A percentile compares a stretch with the other conserved stretches of the same genome.
phyloP scores from a whole-genome alignment of 1,140 invertebrate species.

The Microvelia longipes region DNA sequence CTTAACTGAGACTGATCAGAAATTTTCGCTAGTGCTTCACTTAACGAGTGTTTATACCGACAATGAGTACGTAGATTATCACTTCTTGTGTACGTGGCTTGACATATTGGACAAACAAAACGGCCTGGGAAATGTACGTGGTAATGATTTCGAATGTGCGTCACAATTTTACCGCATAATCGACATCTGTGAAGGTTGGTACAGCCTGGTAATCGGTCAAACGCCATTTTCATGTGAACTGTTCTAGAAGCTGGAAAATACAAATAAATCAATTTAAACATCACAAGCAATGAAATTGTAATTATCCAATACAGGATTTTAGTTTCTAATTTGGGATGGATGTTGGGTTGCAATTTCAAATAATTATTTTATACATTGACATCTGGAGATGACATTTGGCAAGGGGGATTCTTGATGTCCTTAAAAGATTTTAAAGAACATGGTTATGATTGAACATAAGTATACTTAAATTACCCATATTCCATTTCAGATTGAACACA shows the following conservation, averaged over 20 bases:
- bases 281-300: slow-evolving; percentile 1
- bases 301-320: no score
- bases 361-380: no score
- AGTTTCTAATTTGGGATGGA: no score
- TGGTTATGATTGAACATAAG: no score
- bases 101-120: slow-evolving; percentile 72
- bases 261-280: slow-evolving; percentile 24
- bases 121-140: slow-evolving; percentile 76
- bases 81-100: slow-evolving; percentile 70
- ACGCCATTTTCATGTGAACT: slow-evolving; percentile 80
- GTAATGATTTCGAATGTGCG: slow-evolving; percentile 79
- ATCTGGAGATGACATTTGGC: no score
- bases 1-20: background rate
- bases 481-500: no score
- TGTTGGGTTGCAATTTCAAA: no score
- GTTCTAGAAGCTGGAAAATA: slow-evolving; percentile 75
- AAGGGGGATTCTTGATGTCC: no score
- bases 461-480: no score
- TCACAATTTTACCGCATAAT: slow-evolving; percentile 78
- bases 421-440: no score
- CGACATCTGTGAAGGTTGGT: slow-evolving; percentile 78
- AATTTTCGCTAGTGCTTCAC: slow-evolving; percentile 10
- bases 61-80: slow-evolving; percentile 75
- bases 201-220: slow-evolving; percentile 65
- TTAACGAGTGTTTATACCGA: slow-evolving; percentile 67